Base-by-base conservation (phyloP, 2,113 vertebrate species). In the Melanostigma gelatinosum region DNA sequence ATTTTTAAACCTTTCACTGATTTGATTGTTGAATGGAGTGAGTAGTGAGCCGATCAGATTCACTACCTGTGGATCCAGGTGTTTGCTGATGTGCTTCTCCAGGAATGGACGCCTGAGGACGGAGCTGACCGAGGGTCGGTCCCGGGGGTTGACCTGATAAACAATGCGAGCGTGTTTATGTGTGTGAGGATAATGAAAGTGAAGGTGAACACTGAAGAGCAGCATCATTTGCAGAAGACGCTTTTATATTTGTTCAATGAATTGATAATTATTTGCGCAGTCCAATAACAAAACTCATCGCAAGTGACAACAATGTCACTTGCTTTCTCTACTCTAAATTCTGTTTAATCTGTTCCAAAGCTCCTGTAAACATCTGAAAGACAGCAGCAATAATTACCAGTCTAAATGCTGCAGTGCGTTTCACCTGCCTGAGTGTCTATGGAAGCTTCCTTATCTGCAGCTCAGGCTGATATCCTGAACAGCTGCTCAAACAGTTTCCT, bases 51-150 rank as follows among this genome's bases (percentile, higher is more conserved):
- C 54, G 50, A 57, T 55, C 65, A 32, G 48, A 64, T 2, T 34
- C 0, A 2, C 90, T 46, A 98, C 97, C 95, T 97, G 93, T 5
- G 94, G 80, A 7, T 94, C 87, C 80, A 96, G 85, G 79, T 94
- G 93, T 78, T 75, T 96, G 82, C 85, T 79, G 83, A 97, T 91
- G 0, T 93, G 83, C 8, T 89, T 96, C 90, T 96, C 93, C 84
- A 99, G 89, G 87, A 98, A 94, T 1, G 95, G 94, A 6, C 91
- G 94, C 66, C 87, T 95, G 75, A 99, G 91, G 78, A 99, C 88
- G 0, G 96, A 97, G 84, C 64, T 97, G 78, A 97, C 85, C 0
- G 98, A 98, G 0, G 97, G 98, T 11, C 97, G 93, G 69, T 97
- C 96, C 62, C 83, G 93, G 0, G 97, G 96, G 85, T 93, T 95